These are phyloP conservation scores for Aleiodes sp. DNA, from an alignment of 1,140 invertebrate species.

Conservation along the genomic window DNA sequence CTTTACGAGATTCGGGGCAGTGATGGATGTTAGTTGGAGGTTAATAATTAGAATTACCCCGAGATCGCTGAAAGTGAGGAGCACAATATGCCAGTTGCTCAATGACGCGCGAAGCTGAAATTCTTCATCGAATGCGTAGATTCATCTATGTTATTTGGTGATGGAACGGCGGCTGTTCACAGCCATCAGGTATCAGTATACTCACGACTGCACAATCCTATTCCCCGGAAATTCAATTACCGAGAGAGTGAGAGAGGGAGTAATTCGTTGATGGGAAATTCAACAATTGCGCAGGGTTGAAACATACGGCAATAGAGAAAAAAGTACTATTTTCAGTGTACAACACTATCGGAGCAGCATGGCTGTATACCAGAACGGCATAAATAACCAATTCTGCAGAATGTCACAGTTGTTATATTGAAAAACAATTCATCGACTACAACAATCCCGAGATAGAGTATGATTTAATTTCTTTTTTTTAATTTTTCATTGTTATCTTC, in stretches of 20 bases:
- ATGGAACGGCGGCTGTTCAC: not conserved
- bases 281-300: slow-evolving; percentile 1
- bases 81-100: not conserved
- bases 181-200: not conserved
- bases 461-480: too few relatives aligned
- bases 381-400: too few relatives aligned
- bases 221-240: slow-evolving; percentile 10
- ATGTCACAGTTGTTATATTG: too few relatives aligned
- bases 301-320: not conserved
- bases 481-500: too few relatives aligned
- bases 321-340: not conserved
- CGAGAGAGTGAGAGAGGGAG: too few relatives aligned
- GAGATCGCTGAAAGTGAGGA: not conserved
- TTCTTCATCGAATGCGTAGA: not conserved
- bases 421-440: too few relatives aligned
- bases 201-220: not conserved
- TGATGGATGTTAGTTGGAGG: not conserved
- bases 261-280: not conserved
- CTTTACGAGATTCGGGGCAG: too few relatives aligned
- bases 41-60: not conserved
- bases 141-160: not conserved
- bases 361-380: not conserved
- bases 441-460: too few relatives aligned
- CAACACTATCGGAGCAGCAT: not conserved
- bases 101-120: not conserved